These are phyloP conservation scores for Sturnira hondurensis DNA, from an alignment of 2,113 vertebrate species.

Conservation along the genomic window DNA sequence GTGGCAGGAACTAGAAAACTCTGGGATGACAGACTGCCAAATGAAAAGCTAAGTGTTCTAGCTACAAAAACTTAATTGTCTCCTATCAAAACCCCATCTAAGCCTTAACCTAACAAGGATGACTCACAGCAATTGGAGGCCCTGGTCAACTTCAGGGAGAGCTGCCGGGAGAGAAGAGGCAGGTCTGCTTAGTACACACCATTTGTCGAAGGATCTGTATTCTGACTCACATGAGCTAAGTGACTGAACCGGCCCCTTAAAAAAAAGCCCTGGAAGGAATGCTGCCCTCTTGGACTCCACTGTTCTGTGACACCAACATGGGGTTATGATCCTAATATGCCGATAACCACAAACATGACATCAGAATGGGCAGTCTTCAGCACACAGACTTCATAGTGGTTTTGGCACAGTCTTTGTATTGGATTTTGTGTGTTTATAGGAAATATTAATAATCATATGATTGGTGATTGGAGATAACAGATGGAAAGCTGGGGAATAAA, in stretches of 20 bases:
- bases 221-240: not conserved
- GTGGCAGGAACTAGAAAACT: not conserved
- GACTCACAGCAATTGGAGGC: slow-evolving; percentile 7
- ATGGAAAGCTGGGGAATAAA: not conserved
- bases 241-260: not conserved
- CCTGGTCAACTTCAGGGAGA: not conserved
- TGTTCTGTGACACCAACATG: not conserved
- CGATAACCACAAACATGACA: slow-evolving; percentile 46
- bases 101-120: not conserved
- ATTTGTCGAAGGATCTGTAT: not conserved
- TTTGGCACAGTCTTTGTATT: slow-evolving; percentile 46
- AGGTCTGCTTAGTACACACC: not conserved
- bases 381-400: not conserved
- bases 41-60: slow-evolving; percentile 9
- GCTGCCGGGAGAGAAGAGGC: not conserved
- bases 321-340: not conserved
- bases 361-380: slow-evolving; percentile 45
- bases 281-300: not conserved
- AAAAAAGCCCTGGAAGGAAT: slow-evolving; percentile 39
- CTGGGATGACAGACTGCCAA: not conserved
- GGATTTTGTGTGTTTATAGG: slow-evolving; percentile 46
- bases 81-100: slow-evolving; percentile 26
- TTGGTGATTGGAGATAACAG: slow-evolving; percentile 10
- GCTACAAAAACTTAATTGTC: not conserved
- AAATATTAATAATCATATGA: slow-evolving; percentile 59